Evolutionary conservation across 2,113 vertebrate genomes (phyloP), one percentile per base, ranked within the genome.

Genomic region (Barbus barbus): DNA sequence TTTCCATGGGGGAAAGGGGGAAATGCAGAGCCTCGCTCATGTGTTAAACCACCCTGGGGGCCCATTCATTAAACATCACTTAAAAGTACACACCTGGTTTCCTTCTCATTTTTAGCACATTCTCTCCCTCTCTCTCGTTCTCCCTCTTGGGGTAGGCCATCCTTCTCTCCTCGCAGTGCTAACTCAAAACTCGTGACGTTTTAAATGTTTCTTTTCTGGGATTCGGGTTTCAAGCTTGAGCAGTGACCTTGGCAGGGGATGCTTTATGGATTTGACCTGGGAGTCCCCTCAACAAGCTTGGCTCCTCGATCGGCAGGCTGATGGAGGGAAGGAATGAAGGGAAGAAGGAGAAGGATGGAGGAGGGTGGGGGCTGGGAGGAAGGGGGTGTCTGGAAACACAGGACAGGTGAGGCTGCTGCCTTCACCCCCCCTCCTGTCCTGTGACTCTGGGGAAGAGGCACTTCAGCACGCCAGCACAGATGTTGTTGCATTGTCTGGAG

Each of bases 401-500:
- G 89, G 90, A 91, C 91, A 91, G 88, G 88, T 90, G 90, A 92
- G 82, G 89, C 83, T 89, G 41, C 84, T 86, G 63, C 78, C 63
- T 56, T n/a, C n/a, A n/a, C 85, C 83, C 12, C 14, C 74, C 89
- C 83, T 71, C 33, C 9, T 16, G 28, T 73, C 84, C 61, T 48
- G 38, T 46, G 41, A 83, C 87, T 90, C 92, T 74, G 31, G 93
- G 91, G 93, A 92, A 7, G 83, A 87, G 89, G 92, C 89, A 90
- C 90, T 31, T 92, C 93, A 90, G 90, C 88, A 80, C 84, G 65
- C 36, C 85, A 85, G 89, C 93, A 91, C 94, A 93, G 93, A 93
- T 94, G 93, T 91, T 94, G 92, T 90, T 90, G 92, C 91, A 92
- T 93, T 91, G 93, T 91, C 90, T 92, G 88, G 87, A 91, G 88